These are phyloP conservation scores for Entomyzon cyanotis DNA, from an alignment of 2,113 vertebrate species.

Conservation along the genomic window DNA sequence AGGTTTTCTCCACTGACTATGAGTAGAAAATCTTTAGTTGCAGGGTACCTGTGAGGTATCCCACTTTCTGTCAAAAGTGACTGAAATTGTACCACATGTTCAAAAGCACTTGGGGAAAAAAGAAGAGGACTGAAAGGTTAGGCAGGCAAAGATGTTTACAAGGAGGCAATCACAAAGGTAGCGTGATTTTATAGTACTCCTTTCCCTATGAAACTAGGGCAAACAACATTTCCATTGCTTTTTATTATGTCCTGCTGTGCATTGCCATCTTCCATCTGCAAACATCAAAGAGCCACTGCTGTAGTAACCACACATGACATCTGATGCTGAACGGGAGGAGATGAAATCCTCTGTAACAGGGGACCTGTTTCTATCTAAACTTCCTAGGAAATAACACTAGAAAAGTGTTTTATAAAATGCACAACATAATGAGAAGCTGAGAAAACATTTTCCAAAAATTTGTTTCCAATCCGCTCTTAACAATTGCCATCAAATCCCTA, in stretches of 20 bases:
- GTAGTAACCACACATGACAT: not conserved
- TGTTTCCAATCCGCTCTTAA: not conserved
- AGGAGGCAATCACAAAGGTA: not conserved
- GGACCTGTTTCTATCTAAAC: not conserved
- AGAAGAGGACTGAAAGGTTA: not conserved
- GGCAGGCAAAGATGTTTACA: not conserved
- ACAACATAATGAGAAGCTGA: not conserved
- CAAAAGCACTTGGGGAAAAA: not conserved
- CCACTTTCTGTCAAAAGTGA: not conserved
- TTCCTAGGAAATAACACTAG: not conserved
- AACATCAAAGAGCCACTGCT: conserved; percentile 30
- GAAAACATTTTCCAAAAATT: not conserved
- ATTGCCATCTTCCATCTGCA: not conserved
- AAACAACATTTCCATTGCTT: conserved; percentile 4
- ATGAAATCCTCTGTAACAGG: not conserved
- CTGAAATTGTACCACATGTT: not conserved
- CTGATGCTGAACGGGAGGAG: not conserved
- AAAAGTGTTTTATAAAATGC: not conserved
- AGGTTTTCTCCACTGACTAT: not conserved
- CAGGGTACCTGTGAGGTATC: not conserved
- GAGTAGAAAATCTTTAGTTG: not conserved
- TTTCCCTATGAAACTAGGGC: conserved; percentile 21
- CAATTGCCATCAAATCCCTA: not conserved
- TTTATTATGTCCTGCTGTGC: conserved; percentile 38
- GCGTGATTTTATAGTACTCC: not conserved